A percentile compares a stretch with the other conserved stretches of the same genome.
These are phyloP conservation scores for Frankliniella intonsa DNA, from an alignment of 2,888 invertebrate species.

Conservation along the genomic window DNA sequence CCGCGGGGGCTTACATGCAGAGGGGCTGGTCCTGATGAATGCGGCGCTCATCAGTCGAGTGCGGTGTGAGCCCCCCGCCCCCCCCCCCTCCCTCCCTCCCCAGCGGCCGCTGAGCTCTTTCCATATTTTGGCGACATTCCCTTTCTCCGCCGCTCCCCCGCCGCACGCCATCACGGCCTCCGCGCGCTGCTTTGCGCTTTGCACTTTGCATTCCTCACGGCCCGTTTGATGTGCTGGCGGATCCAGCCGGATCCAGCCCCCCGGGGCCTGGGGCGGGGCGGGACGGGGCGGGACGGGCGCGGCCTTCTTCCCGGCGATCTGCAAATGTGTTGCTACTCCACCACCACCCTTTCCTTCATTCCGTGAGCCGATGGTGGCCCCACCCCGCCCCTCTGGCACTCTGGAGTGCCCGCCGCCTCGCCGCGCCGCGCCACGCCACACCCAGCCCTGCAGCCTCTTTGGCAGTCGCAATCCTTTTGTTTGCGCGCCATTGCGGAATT, in stretches of 20 bases:
- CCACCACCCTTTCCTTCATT: no score
- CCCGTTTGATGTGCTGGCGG: neutral
- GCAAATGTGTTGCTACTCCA: no score
- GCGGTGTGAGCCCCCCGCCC: neutral
- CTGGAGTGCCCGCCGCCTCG: neutral
- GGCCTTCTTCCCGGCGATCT: neutral
- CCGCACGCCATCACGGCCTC: neutral
- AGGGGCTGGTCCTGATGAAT: no score
- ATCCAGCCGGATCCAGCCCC: neutral
- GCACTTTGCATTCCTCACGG: slow-evolving; percentile 5
- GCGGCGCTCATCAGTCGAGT: neutral
- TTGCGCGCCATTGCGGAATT: slow-evolving; percentile 1
- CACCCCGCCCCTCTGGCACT: neutral
- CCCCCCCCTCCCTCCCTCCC: neutral
- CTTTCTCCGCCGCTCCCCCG: neutral
- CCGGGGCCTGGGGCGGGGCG: neutral
- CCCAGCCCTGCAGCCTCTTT: neutral
- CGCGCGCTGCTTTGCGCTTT: neutral
- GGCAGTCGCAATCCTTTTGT: slow-evolving; percentile 9
- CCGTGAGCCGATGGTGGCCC: no score
- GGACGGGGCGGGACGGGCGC: neutral
- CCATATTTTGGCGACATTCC: neutral
- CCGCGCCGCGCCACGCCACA: neutral
- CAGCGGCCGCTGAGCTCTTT: no score
- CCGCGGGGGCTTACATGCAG: no score